Conservation (phyloP, 2,113 vertebrate genomes). For the Erpornis zantholeuca region DNA sequence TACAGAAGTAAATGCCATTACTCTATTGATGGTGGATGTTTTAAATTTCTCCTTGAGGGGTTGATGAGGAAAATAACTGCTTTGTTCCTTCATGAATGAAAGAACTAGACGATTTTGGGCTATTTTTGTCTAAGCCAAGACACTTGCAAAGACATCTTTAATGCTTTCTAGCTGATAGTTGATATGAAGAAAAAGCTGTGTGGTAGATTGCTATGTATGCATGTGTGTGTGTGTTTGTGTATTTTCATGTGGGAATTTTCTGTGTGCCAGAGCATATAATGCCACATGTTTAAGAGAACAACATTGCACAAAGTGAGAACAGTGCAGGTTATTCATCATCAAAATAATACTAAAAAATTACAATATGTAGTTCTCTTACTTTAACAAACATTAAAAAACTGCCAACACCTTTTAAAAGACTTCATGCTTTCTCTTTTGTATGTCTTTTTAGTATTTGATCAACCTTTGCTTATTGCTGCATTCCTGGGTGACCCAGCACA, state of each 20-base stretch:
- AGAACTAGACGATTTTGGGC: background rate
- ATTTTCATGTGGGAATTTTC: background rate
- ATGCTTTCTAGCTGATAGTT: background rate
- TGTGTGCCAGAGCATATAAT: background rate
- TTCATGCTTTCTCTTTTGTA: background rate
- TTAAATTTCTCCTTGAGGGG: background rate
- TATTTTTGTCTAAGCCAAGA: background rate
- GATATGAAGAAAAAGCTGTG: background rate
- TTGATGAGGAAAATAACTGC: background rate
- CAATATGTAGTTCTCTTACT: background rate
- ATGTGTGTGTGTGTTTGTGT: background rate
- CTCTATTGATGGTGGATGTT: background rate
- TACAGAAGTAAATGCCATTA: background rate
- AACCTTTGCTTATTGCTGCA: fast-evolving
- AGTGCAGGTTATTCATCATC: background rate
- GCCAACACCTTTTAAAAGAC: background rate
- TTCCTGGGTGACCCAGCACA: background rate
- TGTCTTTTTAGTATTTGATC: background rate
- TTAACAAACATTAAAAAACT: background rate
- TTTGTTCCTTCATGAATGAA: background rate
- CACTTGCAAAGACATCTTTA: background rate
- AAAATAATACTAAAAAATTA: background rate
- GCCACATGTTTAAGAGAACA: background rate
- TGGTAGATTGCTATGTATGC: background rate
- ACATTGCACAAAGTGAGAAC: background rate